These are phyloP conservation scores for Pantherophis vulpinus DNA, from an alignment of 2,797 vertebrate species.

Conservation along the genomic window DNA sequence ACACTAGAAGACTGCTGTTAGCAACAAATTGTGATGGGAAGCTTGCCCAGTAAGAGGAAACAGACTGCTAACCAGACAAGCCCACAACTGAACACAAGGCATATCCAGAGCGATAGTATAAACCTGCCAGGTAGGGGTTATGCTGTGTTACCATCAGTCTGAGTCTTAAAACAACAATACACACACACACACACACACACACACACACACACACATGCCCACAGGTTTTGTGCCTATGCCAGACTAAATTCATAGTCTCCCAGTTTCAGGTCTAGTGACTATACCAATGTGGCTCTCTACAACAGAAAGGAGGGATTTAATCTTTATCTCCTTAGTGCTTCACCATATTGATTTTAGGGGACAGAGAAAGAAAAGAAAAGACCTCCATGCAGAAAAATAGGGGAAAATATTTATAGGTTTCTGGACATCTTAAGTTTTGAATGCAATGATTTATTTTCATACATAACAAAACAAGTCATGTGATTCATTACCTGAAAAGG, in stretches of 20 bases:
- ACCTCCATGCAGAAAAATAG: not conserved
- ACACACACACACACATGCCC: not conserved
- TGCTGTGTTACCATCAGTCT: not conserved
- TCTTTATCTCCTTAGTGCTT: not conserved
- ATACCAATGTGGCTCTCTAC: not conserved
- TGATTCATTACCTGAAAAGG: not conserved
- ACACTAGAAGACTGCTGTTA: fast-evolving
- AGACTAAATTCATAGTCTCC: not conserved
- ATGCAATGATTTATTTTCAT: not conserved
- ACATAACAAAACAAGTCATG: not conserved
- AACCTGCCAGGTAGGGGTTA: conserved; percentile 36
- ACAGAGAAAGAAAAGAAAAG: not conserved
- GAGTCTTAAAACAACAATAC: not conserved
- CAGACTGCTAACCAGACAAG: not conserved
- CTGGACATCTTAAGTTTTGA: not conserved
- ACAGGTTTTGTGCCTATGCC: not conserved
- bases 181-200: not conserved
- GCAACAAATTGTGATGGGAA: conserved; percentile 56
- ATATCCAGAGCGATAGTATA: not conserved
- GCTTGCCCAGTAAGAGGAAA: conserved; percentile 54
- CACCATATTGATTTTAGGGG: not conserved
- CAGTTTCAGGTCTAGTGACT: not conserved
- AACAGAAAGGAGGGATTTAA: not conserved
- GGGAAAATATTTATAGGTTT: not conserved
- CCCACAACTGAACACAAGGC: not conserved